Evolutionary conservation across 2,113 vertebrate species (phyloP).

Genomic region (Cephalopholis sonnerati): DNA sequence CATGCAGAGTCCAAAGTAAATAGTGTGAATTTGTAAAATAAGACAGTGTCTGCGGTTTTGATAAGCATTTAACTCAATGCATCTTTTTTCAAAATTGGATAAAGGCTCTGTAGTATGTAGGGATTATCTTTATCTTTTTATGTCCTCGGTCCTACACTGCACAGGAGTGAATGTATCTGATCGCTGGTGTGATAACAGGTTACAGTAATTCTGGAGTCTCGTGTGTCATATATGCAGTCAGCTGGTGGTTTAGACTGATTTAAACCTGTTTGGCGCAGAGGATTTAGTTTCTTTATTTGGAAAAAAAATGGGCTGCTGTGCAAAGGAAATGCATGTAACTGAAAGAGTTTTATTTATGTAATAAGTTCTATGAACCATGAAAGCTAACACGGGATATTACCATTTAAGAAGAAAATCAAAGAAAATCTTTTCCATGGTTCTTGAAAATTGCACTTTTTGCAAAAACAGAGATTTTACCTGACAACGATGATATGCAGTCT

Average conservation of each 20-base stretch:
- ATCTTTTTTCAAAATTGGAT: neutral
- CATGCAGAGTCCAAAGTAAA: neutral
- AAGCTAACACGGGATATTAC: slow-evolving; percentile 37
- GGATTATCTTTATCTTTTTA: neutral
- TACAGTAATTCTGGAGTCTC: neutral
- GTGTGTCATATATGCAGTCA: neutral
- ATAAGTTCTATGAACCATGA: slow-evolving; percentile 21
- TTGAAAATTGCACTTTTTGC: slow-evolving; percentile 50
- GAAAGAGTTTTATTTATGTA: slow-evolving; percentile 44
- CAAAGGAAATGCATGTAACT: slow-evolving; percentile 18
- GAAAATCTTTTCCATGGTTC: neutral
- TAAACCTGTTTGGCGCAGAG: neutral
- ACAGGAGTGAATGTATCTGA: neutral
- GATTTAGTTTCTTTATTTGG: slow-evolving; percentile 26
- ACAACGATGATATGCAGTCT: slow-evolving; percentile 39
- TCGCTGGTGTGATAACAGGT: slow-evolving; percentile 5
- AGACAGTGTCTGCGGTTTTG: neutral
- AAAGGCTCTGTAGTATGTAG: neutral
- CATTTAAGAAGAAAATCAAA: slow-evolving; percentile 37
- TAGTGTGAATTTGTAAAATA: neutral
- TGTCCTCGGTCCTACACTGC: neutral
- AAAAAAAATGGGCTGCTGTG: slow-evolving; percentile 23
- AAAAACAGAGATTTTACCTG: slow-evolving; percentile 41
- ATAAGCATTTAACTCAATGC: neutral
- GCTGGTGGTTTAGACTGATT: slow-evolving; percentile 11